Percentiles rank a stretch among this genome's conserved stretches.
Conservation (phyloP, 2,797 vertebrate genomes). For the Enteromius argenteus region DNA sequence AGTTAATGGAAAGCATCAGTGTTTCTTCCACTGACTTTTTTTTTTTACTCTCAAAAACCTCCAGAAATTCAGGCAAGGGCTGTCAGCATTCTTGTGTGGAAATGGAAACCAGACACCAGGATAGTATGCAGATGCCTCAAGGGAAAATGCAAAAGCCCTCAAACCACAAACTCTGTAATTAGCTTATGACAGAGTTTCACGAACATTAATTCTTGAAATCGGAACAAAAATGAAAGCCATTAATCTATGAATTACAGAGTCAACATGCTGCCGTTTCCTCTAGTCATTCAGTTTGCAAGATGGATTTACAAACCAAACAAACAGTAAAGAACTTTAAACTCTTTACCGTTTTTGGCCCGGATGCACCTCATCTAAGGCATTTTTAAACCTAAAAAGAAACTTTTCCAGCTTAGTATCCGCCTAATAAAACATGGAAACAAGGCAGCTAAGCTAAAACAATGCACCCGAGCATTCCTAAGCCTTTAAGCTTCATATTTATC, state of each 20-base stretch:
- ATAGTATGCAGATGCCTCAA: conserved; percentile 54
- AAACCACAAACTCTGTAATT: conserved; percentile 48
- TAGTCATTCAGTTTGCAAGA: neutral
- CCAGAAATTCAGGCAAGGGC: conserved; percentile 47
- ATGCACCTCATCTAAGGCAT: neutral
- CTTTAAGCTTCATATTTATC: conserved; percentile 25
- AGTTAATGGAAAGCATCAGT: conserved; percentile 51
- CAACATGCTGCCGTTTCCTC: neutral
- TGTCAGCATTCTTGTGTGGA: conserved; percentile 44
- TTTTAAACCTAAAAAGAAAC: neutral
- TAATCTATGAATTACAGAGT: conserved; percentile 1
- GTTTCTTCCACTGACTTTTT: conserved; percentile 27
- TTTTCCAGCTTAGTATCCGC: conserved; percentile 1
- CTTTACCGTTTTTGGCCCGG: neutral
- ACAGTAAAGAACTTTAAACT: neutral
- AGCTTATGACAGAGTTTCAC: conserved; percentile 42
- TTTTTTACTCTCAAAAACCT: conserved; percentile 6
- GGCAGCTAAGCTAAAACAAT: conserved; percentile 29
- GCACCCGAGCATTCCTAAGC: neutral
- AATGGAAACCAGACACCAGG: conserved; percentile 56
- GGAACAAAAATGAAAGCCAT: conserved; percentile 6
- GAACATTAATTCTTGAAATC: conserved; percentile 23
- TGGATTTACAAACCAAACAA: conserved; percentile 26
- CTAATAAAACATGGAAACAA: conserved; percentile 7
- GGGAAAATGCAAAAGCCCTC: conserved; percentile 45